phyloP scores from a whole-genome alignment of 2,113 vertebrate species.

The Notothenia rossii region DNA sequence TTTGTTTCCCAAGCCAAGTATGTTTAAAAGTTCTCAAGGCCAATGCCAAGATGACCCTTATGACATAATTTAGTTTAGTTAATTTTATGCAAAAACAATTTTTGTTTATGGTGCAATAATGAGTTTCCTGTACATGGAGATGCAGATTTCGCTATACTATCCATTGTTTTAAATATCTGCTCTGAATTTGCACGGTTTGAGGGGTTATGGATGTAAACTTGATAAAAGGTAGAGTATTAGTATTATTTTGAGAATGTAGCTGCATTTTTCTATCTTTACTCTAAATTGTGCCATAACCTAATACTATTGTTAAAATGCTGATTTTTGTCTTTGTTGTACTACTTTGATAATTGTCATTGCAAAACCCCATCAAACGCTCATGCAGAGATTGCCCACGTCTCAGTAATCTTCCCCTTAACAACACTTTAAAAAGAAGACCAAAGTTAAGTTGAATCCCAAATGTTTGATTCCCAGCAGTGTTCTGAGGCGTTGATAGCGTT shows the following conservation, averaged over 20 bases:
- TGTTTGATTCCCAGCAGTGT: slow-evolving; percentile 25
- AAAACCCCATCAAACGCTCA: not conserved
- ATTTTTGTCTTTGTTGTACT: not conserved
- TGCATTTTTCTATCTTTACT: too few relatives aligned
- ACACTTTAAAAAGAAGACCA: not conserved
- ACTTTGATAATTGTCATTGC: not conserved
- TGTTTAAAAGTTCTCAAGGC: not conserved
- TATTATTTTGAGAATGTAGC: not conserved
- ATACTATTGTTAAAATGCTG: not conserved
- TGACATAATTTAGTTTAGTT: not conserved
- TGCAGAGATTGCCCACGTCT: not conserved
- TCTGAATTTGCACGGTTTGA: not conserved
- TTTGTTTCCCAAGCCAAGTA: too few relatives aligned
- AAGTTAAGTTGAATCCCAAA: not conserved
- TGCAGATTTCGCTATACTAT: not conserved
- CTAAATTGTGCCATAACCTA: not conserved
- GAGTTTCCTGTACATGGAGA: not conserved
- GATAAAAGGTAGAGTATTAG: not conserved
- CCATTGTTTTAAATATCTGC: too few relatives aligned
- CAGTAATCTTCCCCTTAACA: not conserved
- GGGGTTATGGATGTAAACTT: not conserved
- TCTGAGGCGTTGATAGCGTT: not conserved
- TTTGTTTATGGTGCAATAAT: not conserved
- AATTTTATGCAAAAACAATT: too few relatives aligned
- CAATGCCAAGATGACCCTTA: not conserved